These are phyloP conservation scores for Ceyx melanurus DNA, from an alignment of 2,113 vertebrate species.

Conservation along the genomic window DNA sequence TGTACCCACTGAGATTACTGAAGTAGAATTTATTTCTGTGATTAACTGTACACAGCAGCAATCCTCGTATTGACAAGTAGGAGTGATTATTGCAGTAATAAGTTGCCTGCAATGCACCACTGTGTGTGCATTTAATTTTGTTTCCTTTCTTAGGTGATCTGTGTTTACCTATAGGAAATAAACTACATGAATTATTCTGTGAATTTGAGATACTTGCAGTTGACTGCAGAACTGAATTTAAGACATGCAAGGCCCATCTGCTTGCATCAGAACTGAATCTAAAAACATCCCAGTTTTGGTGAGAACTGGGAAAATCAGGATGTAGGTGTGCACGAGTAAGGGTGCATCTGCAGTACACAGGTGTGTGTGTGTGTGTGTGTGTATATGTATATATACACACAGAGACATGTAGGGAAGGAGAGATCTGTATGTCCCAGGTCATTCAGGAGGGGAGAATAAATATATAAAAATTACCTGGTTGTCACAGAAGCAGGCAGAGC, in stretches of 20 bases:
- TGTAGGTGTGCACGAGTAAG: neutral
- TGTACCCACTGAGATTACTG: neutral
- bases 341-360: neutral
- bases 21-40: slow-evolving; percentile 18
- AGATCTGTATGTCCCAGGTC: neutral
- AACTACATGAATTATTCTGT: slow-evolving; percentile 1
- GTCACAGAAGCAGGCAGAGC: neutral
- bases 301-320: neutral
- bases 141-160: neutral
- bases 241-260: slow-evolving; percentile 16
- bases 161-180: neutral
- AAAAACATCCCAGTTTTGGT: neutral
- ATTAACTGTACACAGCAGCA: neutral
- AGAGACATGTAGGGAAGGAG: neutral
- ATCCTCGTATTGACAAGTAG: slow-evolving; percentile 24
- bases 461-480: neutral
- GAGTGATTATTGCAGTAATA: slow-evolving; percentile 34
- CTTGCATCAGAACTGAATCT: neutral
- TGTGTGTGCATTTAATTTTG: neutral
- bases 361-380: neutral
- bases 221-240: neutral
- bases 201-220: neutral
- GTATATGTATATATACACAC: too few species aligned
- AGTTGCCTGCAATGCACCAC: slow-evolving; percentile 55
- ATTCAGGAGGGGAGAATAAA: neutral